Percentiles rank a stretch among this genome's conserved stretches.
These are phyloP conservation scores for Bubo blakistoni DNA, from an alignment of 2,113 vertebrate species.

Conservation along the genomic window DNA sequence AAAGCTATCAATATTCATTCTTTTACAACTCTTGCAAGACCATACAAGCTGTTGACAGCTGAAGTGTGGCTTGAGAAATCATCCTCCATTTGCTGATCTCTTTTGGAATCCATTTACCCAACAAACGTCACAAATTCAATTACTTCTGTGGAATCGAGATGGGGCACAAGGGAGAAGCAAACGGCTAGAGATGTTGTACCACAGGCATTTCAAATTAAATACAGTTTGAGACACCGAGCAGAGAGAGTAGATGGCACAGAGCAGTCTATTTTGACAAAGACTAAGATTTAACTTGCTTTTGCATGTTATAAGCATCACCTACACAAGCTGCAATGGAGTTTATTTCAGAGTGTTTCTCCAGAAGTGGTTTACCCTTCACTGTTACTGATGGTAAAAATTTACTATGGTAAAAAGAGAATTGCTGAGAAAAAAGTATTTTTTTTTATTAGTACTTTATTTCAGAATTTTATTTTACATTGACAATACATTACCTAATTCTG, in stretches of 20 bases:
- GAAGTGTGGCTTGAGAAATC: background rate
- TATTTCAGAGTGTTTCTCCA: background rate
- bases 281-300: background rate
- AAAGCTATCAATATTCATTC: background rate
- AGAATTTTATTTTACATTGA: background rate
- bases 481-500: background rate
- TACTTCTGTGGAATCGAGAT: background rate
- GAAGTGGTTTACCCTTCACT: background rate
- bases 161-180: background rate
- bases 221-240: background rate
- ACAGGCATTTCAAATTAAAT: background rate
- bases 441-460: background rate
- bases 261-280: background rate
- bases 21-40: background rate
- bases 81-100: background rate
- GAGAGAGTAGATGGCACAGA: background rate
- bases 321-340: background rate
- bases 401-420: background rate
- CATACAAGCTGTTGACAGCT: background rate
- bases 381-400: background rate
- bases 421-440: background rate
- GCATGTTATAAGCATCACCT: background rate
- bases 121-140: rapidly evolving
- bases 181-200: background rate
- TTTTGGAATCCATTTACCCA: background rate